A percentile compares a stretch with the other conserved stretches of the same genome.
Evolutionary conservation across 2,113 vertebrate species (phyloP).

Genomic region (Xyliphius kryptos): DNA sequence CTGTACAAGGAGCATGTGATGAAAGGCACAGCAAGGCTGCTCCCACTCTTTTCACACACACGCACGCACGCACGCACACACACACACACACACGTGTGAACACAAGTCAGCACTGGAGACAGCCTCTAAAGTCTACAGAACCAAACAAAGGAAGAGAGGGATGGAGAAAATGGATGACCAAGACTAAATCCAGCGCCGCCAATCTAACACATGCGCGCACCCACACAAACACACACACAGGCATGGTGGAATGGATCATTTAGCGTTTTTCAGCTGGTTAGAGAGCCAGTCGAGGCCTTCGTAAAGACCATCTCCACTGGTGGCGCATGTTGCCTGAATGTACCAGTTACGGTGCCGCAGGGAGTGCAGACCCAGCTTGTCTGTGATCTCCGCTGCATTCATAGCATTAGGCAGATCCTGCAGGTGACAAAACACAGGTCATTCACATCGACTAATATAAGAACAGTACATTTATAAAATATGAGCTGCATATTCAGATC

Average conservation of each 20-base stretch:
- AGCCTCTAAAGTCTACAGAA: slow-evolving; percentile 38
- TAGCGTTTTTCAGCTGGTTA: slow-evolving; percentile 67
- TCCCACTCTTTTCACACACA: slow-evolving; percentile 50
- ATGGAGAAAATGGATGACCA: slow-evolving; percentile 27
- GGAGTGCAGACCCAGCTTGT: slow-evolving; percentile 67
- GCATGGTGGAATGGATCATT: slow-evolving; percentile 59
- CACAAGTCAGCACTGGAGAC: slow-evolving; percentile 43
- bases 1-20: slow-evolving; percentile 40
- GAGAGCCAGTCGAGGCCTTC: slow-evolving; percentile 80
- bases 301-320: slow-evolving; percentile 72
- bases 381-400: slow-evolving; percentile 73
- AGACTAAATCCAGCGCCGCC: slow-evolving; percentile 39
- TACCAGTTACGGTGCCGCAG: slow-evolving; percentile 67
- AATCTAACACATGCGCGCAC: slow-evolving; percentile 10
- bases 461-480: no score
- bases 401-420: slow-evolving; percentile 77
- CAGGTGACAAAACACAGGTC: neutral
- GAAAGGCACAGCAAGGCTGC: slow-evolving; percentile 59
- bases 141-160: slow-evolving; percentile 29
- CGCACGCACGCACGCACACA: slow-evolving; percentile 31
- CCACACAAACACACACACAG: slow-evolving; percentile 40
- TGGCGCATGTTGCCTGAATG: slow-evolving; percentile 77
- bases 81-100: slow-evolving; percentile 6
- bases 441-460: no score
- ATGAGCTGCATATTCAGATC: no score